Percentiles rank a stretch among this genome's conserved stretches.
phyloP scores from a whole-genome alignment of 2,888 invertebrate species.

The Sicus ferrugineus region DNA sequence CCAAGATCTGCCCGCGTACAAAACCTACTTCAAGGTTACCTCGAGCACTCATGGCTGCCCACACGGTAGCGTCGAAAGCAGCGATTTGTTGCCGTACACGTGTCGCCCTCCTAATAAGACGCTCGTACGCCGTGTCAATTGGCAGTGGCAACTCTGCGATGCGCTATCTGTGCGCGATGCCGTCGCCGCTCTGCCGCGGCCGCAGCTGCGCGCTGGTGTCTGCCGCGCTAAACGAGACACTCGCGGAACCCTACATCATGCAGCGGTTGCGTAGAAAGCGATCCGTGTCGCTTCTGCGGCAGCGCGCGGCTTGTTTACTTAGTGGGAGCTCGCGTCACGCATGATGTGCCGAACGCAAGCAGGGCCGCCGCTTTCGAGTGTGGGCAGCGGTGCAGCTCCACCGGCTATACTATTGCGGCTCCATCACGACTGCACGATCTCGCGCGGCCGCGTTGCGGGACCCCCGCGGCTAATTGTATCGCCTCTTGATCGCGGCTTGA shows the following conservation, averaged over 20 bases:
- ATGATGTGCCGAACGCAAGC: not conserved
- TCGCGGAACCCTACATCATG: constrained; percentile 2
- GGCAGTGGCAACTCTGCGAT: not conserved
- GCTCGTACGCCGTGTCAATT: constrained; percentile 7
- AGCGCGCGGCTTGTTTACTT: not conserved
- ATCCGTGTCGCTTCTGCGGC: not conserved
- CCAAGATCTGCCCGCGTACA: no score
- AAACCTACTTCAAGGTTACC: no score
- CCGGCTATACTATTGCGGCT: constrained; percentile 27
- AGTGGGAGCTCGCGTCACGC: constrained; percentile 24
- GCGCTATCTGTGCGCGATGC: constrained; percentile 10
- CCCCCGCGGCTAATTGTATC: constrained; percentile 57
- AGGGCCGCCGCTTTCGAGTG: not conserved
- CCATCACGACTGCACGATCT: constrained; percentile 15
- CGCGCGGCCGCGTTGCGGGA: constrained; percentile 40
- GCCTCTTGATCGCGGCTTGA: constrained; percentile 49
- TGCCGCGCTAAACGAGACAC: not conserved
- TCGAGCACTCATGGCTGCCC: not conserved
- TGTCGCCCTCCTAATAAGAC: not conserved
- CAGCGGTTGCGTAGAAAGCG: not conserved
- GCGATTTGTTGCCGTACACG: constrained; percentile 1
- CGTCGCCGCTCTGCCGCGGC: not conserved
- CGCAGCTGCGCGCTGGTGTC: constrained; percentile 1
- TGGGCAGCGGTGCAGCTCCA: constrained; percentile 11
- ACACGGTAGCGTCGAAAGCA: not conserved